Conservation (phyloP, 2,797 vertebrate species). For the Decapterus maruadsi region DNA sequence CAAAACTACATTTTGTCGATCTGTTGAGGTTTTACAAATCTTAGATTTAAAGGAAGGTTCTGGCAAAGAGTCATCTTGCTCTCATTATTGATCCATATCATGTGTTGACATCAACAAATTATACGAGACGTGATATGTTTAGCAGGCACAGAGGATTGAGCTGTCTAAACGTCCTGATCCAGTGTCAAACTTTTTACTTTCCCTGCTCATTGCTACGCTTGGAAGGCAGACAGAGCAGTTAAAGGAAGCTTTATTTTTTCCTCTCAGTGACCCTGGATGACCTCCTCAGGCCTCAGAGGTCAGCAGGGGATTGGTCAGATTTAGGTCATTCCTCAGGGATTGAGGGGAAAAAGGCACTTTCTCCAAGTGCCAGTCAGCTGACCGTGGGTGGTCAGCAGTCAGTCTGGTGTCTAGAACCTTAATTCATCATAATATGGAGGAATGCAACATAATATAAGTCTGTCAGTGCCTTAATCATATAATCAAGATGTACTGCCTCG, state of each 20-base stretch:
- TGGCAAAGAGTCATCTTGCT: not conserved
- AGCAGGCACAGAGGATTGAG: constrained; percentile 44
- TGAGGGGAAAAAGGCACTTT: constrained; percentile 70
- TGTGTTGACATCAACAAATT: not conserved
- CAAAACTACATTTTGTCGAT: constrained; percentile 9
- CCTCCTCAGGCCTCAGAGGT: constrained; percentile 72
- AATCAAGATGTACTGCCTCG: not conserved
- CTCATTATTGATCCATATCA: too few species aligned
- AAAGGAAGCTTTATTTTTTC: constrained; percentile 62
- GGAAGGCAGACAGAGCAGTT: constrained; percentile 31
- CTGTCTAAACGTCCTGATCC: constrained; percentile 57
- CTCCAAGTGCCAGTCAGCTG: constrained; percentile 72
- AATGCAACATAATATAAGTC: constrained; percentile 14
- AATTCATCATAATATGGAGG: constrained; percentile 38
- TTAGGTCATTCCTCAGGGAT: constrained; percentile 76
- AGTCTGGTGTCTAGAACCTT: constrained; percentile 59
- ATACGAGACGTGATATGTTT: constrained; percentile 30
- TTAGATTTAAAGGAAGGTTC: not conserved
- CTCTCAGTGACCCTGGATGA: constrained; percentile 70
- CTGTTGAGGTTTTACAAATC: not conserved
- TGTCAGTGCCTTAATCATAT: not conserved
- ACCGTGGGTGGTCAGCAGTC: constrained; percentile 68
- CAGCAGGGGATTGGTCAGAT: constrained; percentile 74
- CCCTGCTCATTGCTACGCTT: constrained; percentile 27
- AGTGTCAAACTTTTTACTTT: constrained; percentile 47